Evolutionary conservation across 2,797 vertebrate species (phyloP).

Genomic region (Naso thynnoides): DNA sequence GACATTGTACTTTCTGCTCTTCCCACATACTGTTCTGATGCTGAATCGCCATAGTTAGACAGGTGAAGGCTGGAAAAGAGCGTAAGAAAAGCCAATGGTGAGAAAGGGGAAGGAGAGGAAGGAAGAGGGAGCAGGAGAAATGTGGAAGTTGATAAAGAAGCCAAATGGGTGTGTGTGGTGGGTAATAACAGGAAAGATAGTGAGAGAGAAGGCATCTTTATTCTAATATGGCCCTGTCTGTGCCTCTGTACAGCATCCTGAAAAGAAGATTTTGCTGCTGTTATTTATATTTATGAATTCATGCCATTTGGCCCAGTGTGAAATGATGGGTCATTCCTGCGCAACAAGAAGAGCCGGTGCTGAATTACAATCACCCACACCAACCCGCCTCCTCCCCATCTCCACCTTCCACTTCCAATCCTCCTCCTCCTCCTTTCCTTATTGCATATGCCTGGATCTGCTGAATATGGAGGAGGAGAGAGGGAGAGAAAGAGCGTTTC

Average conservation of each 20-base stretch:
- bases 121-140: constrained; percentile 37
- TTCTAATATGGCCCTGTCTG: constrained; percentile 75
- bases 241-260: constrained; percentile 75
- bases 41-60: constrained; percentile 28
- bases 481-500: constrained; percentile 32
- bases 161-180: constrained; percentile 44
- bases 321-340: constrained; percentile 90
- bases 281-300: constrained; percentile 92
- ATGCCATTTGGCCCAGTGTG: constrained; percentile 86
- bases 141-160: constrained; percentile 67
- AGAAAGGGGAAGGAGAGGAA: constrained; percentile 29
- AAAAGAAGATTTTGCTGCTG: constrained; percentile 82
- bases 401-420: constrained; percentile 48
- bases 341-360: constrained; percentile 86
- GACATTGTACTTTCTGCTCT: neutral
- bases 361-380: constrained; percentile 85
- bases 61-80: constrained; percentile 32
- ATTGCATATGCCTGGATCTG: constrained; percentile 78
- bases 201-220: constrained; percentile 73
- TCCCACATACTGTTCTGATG: constrained; percentile 22
- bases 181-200: constrained; percentile 67
- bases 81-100: constrained; percentile 40
- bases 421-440: constrained; percentile 47
- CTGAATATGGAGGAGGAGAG: constrained; percentile 83
- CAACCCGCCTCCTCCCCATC: constrained; percentile 24